Evolutionary conservation across 1,140 invertebrate species (phyloP).

Genomic region (Zelostemma sp.): DNA sequence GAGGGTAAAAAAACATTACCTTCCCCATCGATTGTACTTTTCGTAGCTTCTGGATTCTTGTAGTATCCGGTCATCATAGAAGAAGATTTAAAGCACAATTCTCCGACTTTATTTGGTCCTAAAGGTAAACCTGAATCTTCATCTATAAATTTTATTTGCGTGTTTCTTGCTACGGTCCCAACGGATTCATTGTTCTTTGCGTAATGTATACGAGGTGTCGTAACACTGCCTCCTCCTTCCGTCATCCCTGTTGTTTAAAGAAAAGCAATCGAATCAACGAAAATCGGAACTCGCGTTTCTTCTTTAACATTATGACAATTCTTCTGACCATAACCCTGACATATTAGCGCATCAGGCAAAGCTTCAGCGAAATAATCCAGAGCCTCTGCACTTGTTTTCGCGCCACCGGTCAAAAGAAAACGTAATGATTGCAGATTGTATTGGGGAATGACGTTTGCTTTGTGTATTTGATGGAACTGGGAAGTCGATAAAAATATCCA

Average conservation of each 20-base stretch:
- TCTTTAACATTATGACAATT: not conserved
- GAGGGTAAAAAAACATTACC: too few species aligned
- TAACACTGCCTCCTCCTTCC: conserved; percentile 39
- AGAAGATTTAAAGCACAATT: conserved; percentile 64
- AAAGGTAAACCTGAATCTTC: conserved; percentile 55
- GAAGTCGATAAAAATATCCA: too few species aligned
- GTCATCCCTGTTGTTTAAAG: conserved; percentile 49
- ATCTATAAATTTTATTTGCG: conserved; percentile 61
- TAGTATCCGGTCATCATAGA: conserved; percentile 70
- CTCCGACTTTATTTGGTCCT: conserved; percentile 64
- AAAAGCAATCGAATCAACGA: too few species aligned
- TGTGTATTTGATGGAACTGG: too few species aligned
- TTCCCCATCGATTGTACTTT: too few species aligned
- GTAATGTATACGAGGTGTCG: not conserved
- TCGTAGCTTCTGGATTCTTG: too few species aligned
- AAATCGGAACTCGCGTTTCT: not conserved
- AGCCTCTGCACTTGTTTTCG: too few species aligned
- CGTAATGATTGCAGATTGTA: too few species aligned
- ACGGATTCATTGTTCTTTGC: conserved; percentile 26
- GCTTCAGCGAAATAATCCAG: too few species aligned
- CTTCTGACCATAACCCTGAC: conserved; percentile 50
- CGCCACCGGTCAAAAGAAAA: conserved; percentile 49
- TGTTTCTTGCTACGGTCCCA: conserved; percentile 31
- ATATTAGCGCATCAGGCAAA: too few species aligned
- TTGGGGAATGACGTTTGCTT: too few species aligned